These are phyloP conservation scores for Butorides virescens DNA, from an alignment of 2,113 vertebrate species.

Conservation along the genomic window DNA sequence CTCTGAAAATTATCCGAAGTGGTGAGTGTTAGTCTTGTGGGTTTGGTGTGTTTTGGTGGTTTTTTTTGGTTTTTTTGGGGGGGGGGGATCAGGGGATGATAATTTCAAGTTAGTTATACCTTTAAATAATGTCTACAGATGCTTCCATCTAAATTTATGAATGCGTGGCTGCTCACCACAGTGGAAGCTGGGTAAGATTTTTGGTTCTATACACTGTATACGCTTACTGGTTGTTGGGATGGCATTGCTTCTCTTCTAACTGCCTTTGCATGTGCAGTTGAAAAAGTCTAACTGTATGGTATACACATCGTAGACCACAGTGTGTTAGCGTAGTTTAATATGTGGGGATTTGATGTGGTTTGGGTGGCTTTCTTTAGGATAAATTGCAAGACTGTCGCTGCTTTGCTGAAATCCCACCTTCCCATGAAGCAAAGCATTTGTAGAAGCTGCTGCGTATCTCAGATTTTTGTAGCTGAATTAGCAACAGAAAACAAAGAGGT, in stretches of 20 bases:
- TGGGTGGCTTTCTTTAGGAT: background rate
- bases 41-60: too few species aligned
- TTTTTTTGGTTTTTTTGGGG: too few species aligned
- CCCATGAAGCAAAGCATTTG: background rate
- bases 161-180: background rate
- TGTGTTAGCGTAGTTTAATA: background rate
- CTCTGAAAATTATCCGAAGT: background rate
- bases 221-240: background rate
- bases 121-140: background rate
- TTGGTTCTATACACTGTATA: background rate
- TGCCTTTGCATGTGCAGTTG: background rate
- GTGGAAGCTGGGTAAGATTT: background rate
- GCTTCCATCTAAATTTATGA: background rate
- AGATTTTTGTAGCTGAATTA: background rate
- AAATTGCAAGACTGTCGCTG: background rate
- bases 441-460: background rate
- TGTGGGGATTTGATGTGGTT: background rate
- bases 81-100: background rate
- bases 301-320: too few species aligned
- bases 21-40: background rate
- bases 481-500: background rate
- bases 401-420: background rate
- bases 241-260: background rate
- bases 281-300: background rate
- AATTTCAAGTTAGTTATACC: background rate